phyloP scores from a whole-genome alignment of 2,797 vertebrate genomes.

The Enteromius trimaculatus region DNA sequence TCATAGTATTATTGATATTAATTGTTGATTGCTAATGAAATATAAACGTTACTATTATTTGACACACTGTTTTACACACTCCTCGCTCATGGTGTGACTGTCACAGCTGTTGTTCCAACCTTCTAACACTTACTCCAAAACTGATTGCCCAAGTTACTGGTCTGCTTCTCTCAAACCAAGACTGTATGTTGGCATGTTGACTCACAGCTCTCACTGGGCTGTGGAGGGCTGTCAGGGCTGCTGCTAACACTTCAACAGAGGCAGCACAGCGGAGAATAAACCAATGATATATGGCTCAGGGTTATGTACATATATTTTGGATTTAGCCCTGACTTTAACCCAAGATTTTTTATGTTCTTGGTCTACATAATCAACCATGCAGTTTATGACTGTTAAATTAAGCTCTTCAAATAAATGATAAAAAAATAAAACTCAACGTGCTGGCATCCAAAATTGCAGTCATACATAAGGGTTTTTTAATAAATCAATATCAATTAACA shows the following conservation, averaged over 20 bases:
- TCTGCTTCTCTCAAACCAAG: not conserved
- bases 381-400: not conserved
- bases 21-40: no score
- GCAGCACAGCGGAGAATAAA: not conserved
- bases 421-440: not conserved
- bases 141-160: not conserved
- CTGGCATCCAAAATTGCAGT: not conserved
- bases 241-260: not conserved
- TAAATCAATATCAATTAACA: not conserved
- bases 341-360: constrained; percentile 1
- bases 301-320: constrained; percentile 7
- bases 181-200: not conserved
- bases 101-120: not conserved
- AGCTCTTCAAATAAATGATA: constrained; percentile 3
- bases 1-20: no score
- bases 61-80: not conserved
- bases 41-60: not conserved
- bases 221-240: constrained; percentile 18
- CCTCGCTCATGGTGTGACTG: not conserved
- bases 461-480: not conserved
- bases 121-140: not conserved
- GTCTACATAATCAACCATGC: constrained; percentile 11
- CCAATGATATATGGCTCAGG: constrained; percentile 4
- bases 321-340: constrained; percentile 7
- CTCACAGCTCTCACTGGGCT: not conserved